phyloP scores from a whole-genome alignment of 2,888 invertebrate genomes.

The Troilus luridus region DNA sequence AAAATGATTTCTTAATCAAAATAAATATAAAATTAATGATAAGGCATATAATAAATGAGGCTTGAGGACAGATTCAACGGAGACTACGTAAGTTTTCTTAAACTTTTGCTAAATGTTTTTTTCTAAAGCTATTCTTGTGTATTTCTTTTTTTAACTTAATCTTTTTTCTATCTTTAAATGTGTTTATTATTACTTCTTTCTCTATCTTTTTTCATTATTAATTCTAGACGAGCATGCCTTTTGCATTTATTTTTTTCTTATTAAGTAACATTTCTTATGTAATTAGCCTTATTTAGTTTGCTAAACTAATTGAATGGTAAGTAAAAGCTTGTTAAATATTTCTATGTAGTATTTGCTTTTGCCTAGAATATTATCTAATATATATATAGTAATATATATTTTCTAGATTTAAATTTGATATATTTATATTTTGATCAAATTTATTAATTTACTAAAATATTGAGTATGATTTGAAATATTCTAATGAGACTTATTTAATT shows the following conservation, averaged over 20 bases:
- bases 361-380: conserved; percentile 13
- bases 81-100: conserved; percentile 50
- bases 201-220: conserved; percentile 44
- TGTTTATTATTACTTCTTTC: conserved; percentile 45
- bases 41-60: conserved; percentile 1
- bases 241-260: conserved; percentile 48
- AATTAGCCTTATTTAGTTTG: conserved; percentile 49
- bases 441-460: neutral
- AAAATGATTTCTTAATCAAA: neutral
- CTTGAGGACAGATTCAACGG: conserved; percentile 39
- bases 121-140: conserved; percentile 41
- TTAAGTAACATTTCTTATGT: conserved; percentile 32
- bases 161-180: neutral
- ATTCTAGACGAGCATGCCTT: conserved; percentile 50
- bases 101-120: conserved; percentile 46
- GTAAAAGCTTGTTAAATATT: conserved; percentile 43
- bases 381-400: neutral
- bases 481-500: neutral
- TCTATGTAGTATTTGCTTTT: conserved; percentile 39
- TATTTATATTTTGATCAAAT: neutral
- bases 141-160: neutral
- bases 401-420: neutral
- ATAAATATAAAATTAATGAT: neutral
- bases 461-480: neutral
- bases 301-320: conserved; percentile 12